Conservation (phyloP, 2,113 vertebrate species). For the Pampusana beccarii region DNA sequence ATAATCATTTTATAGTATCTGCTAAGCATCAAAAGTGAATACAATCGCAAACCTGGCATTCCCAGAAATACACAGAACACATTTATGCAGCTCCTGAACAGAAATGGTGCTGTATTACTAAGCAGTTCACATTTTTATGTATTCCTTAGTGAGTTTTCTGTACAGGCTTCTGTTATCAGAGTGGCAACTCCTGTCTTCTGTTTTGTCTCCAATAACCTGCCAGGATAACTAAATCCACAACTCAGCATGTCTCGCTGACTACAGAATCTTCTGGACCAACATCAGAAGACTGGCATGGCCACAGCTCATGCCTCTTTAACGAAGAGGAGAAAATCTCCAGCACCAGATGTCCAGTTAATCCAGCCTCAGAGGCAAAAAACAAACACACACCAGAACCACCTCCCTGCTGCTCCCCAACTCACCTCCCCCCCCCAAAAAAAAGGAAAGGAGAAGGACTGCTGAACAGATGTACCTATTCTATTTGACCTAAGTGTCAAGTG, state of each 20-base stretch:
- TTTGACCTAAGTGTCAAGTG: background rate
- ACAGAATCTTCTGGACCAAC: constrained; percentile 46
- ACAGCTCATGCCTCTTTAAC: background rate
- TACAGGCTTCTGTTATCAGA: background rate
- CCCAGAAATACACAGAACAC: background rate
- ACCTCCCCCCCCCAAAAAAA: background rate
- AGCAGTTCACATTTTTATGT: constrained; percentile 9
- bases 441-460: background rate
- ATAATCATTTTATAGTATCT: background rate
- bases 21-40: constrained; percentile 17
- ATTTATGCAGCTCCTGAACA: background rate
- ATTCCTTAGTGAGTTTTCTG: background rate
- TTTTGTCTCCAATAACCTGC: constrained; percentile 48
- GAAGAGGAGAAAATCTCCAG: constrained; percentile 22
- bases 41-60: background rate
- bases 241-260: constrained; percentile 17
- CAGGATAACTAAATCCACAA: constrained; percentile 49
- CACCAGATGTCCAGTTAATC: constrained; percentile 55
- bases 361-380: constrained; percentile 1
- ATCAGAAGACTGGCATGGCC: constrained; percentile 56
- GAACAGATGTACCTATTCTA: background rate
- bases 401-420: no score
- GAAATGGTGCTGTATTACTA: background rate
- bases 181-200: constrained; percentile 30
- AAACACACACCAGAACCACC: background rate